Base-by-base conservation (phyloP, 2,113 vertebrate genomes). In the Siniperca chuatsi region DNA sequence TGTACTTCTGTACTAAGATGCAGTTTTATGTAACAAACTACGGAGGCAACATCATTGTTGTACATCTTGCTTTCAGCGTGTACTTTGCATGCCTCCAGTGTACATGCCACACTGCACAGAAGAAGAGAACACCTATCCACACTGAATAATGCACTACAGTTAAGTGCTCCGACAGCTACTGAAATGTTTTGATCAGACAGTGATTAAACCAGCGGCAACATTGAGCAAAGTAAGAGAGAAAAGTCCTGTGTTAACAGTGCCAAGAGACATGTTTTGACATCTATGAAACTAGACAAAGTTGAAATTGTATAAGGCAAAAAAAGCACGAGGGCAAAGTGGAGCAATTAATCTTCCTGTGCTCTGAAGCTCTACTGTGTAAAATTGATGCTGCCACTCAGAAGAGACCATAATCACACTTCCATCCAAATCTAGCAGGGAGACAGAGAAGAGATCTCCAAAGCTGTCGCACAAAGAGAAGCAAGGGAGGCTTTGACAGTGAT, bases 401-500 rank as follows among this genome's bases (percentile, higher is more conserved):
- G 62, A 90, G 37, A 37, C 62, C 42, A 77, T 81, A 66, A 91
- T 90, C 86, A 84, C 79, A 25, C 82, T 84, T 84, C 88, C 57
- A 74, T 87, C 84, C 74, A 69, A 80, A 88, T 82, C 65, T 44
- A 70, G 21, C 50, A 75, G 71, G 74, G 42, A 78, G 84, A 89
- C 57, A 55, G 81, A 66, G 75, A 62, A 21, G 62, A 78, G 48
- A 78, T 85, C 87, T 84, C 84, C 52, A 70, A 68, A 76, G 84
- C 69, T 80, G 87, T 71, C 74, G 66, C 8, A 46, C 68, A 65
- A 46, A 73, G 68, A 60, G 58, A 70, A 72, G 78, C 75, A 29
- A 71, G 72, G 64, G 79, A 65, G 76, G 69, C 55, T 57, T 42
- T 90, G 87, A 90, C 87, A 85, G 77, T 79, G 93, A 82, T 79